Conservation (phyloP, 2,888 invertebrate genomes). For the Tryphoninae sp. region DNA sequence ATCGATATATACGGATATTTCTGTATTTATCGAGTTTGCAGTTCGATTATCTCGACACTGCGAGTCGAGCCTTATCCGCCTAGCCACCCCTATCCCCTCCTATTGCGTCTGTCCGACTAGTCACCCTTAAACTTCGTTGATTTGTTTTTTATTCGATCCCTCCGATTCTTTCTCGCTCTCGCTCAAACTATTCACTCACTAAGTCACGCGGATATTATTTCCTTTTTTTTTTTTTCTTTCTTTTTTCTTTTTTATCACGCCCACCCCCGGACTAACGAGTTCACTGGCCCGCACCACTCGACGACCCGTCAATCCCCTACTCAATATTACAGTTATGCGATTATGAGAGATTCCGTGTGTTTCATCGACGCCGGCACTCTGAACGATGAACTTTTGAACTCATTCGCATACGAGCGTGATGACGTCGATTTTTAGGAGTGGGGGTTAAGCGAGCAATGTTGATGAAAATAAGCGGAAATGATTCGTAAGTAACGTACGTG, state of each 20-base stretch:
- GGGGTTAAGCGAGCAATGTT: neutral
- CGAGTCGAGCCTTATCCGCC: slow-evolving; percentile 1
- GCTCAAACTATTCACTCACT: slow-evolving; percentile 20
- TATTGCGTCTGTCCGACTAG: neutral
- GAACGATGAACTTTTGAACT: slow-evolving; percentile 6
- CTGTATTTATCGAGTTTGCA: slow-evolving; percentile 30
- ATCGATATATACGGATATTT: neutral
- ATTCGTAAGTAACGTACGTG: neutral
- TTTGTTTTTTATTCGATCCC: slow-evolving; percentile 4
- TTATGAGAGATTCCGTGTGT: neutral
- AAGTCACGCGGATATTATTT: slow-evolving; percentile 31
- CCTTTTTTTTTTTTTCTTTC: slow-evolving; percentile 8
- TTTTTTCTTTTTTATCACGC: neutral
- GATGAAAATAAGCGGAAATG: neutral
- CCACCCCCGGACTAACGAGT: neutral
- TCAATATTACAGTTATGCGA: slow-evolving; percentile 4
- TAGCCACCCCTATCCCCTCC: slow-evolving; percentile 13
- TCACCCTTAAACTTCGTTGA: slow-evolving; percentile 29
- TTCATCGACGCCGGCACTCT: neutral
- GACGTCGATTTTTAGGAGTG: neutral
- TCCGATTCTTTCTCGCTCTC: neutral
- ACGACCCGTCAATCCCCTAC: slow-evolving; percentile 10
- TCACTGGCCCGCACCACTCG: slow-evolving; percentile 34
- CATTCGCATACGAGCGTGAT: neutral
- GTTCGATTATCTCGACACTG: slow-evolving; percentile 14